Conservation (phyloP, 2,113 vertebrate genomes). For the Gnathonemus longibarbis region DNA sequence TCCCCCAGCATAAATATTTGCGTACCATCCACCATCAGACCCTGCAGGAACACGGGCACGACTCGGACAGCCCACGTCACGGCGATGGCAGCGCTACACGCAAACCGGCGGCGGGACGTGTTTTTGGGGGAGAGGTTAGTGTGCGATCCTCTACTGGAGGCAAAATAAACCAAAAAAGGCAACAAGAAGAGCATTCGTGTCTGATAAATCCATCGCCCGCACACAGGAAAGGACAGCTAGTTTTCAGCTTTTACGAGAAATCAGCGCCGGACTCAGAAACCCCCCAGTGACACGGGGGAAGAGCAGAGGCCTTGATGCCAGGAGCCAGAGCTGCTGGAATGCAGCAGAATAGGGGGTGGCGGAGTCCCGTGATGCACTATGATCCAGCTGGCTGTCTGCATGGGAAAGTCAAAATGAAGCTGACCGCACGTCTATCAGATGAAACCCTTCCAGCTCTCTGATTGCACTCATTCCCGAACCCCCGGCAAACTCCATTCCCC, state of each 20-base stretch:
- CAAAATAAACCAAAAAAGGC: not conserved
- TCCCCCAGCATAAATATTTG: not conserved
- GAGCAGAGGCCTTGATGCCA: not conserved
- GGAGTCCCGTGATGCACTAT: not conserved
- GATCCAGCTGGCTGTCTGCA: not conserved
- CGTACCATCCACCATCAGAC: not conserved
- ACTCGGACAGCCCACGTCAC: not conserved
- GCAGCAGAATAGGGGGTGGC: not conserved
- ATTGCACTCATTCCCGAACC: not conserved
- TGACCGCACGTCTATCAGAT: not conserved
- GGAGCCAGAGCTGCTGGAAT: not conserved
- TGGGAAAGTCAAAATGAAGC: not conserved
- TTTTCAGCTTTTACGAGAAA: not conserved
- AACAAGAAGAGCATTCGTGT: not conserved
- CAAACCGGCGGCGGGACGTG: not conserved
- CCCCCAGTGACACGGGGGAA: not conserved
- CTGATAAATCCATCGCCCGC: not conserved
- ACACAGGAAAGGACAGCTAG: not conserved
- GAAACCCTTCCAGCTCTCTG: not conserved
- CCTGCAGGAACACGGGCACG: not conserved
- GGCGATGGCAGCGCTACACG: not conserved
- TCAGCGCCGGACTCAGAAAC: not conserved
- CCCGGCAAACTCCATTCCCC: not conserved
- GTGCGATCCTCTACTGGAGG: not conserved
- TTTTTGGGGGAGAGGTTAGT: not conserved